Evolutionary conservation across 2,888 invertebrate genomes (phyloP).

Genomic region (Gasteruption jaculator): DNA sequence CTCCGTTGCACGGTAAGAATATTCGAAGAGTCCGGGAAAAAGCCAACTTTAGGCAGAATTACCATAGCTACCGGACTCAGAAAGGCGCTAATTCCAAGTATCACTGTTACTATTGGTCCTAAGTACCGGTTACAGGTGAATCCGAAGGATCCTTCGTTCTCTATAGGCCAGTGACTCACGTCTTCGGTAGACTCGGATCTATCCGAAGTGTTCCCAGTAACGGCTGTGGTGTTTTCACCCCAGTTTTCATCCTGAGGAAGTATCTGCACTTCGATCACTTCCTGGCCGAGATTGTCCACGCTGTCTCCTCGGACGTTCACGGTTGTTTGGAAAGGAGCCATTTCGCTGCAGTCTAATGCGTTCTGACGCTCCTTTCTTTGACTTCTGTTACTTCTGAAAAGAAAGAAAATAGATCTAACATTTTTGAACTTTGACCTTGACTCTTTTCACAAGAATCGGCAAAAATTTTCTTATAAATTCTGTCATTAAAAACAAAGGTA

Average conservation of each 20-base stretch:
- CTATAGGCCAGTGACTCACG: conserved; percentile 74
- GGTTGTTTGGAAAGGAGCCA: conserved; percentile 85
- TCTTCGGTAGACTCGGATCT: conserved; percentile 93
- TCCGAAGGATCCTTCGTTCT: conserved; percentile 67
- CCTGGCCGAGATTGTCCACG: conserved; percentile 79
- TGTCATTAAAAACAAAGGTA: neutral
- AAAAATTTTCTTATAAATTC: conserved; percentile 9
- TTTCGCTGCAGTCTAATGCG: conserved; percentile 56
- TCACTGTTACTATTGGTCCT: conserved; percentile 73
- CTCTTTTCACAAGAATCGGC: neutral
- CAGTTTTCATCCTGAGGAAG: conserved; percentile 96
- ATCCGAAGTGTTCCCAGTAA: conserved; percentile 95
- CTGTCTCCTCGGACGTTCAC: conserved; percentile 65
- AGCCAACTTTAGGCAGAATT: conserved; percentile 84
- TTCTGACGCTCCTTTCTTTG: conserved; percentile 59
- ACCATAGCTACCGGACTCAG: conserved; percentile 94
- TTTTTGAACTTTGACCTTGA: neutral
- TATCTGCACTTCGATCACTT: conserved; percentile 94
- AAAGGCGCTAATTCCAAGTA: conserved; percentile 79
- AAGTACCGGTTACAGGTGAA: conserved; percentile 79
- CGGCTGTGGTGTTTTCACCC: conserved; percentile 98
- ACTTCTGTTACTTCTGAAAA: conserved; percentile 63
- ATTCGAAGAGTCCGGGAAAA: conserved; percentile 68
- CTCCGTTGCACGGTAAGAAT: conserved; percentile 68
- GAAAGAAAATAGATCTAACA: conserved; percentile 11